Percentiles rank a stretch among this genome's conserved stretches.
phyloP scores from a whole-genome alignment of 1,140 invertebrate genomes.

The Aporrectodea caliginosa region DNA sequence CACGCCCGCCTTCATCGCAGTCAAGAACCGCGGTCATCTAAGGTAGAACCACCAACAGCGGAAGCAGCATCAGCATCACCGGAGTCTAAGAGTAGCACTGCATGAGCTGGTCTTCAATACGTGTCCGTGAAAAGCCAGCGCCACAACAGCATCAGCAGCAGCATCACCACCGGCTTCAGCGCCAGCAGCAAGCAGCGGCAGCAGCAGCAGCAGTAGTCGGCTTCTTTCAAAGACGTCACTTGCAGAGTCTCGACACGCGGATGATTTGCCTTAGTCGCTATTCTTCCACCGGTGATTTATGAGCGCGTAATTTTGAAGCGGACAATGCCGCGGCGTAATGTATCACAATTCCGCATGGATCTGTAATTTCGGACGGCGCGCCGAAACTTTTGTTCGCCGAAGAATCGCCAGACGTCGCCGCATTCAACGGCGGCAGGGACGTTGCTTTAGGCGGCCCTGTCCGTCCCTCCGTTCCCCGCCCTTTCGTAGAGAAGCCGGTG shows the following conservation, averaged over 20 bases:
- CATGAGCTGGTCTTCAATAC: too few relatives aligned
- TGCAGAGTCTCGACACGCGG: neutral
- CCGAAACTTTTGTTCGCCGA: neutral
- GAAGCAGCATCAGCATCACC: neutral
- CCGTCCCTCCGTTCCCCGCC: neutral
- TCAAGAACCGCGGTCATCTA: neutral
- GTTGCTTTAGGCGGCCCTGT: neutral
- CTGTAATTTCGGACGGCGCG: neutral
- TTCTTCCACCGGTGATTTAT: neutral
- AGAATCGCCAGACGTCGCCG: neutral
- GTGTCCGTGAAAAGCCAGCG: too few relatives aligned
- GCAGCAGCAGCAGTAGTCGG: neutral
- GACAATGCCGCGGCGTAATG: constrained; percentile 20
- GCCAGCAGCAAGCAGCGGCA: neutral
- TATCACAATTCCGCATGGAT: neutral
- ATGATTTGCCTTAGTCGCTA: neutral
- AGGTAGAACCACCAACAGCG: neutral
- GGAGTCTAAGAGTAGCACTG: too few relatives aligned
- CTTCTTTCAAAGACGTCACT: neutral
- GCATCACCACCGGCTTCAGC: neutral
- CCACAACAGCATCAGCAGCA: neutral
- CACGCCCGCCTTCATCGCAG: too few relatives aligned
- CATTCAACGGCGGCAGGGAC: neutral
- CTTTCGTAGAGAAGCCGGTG: neutral
- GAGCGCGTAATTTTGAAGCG: constrained; percentile 9